phyloP scores from a whole-genome alignment of 2,113 vertebrate genomes.

The Tiliqua scincoides region DNA sequence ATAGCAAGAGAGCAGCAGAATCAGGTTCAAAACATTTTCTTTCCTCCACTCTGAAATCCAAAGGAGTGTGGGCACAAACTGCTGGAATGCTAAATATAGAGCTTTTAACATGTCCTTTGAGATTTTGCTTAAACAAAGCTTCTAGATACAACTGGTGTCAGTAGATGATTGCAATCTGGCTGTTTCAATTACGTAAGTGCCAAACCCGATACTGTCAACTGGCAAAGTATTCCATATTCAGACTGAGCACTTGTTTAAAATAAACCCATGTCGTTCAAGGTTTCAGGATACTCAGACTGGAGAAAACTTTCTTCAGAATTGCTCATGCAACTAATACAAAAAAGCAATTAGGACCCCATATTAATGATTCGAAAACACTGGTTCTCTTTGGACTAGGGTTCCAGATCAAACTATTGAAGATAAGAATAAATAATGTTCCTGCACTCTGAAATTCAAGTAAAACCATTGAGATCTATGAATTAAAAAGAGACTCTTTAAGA shows the following conservation, averaged over 20 bases:
- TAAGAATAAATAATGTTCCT: background rate
- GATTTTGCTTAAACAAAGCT: background rate
- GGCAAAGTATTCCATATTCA: conserved; percentile 53
- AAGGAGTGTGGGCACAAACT: background rate
- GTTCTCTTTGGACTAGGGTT: background rate
- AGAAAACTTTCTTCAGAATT: conserved; percentile 25
- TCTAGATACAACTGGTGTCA: background rate
- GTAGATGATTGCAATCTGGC: conserved; percentile 40
- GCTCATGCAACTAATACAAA: background rate
- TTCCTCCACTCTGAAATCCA: conserved; percentile 27
- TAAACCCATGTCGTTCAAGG: background rate
- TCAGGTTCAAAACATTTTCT: background rate
- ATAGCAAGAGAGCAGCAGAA: background rate
- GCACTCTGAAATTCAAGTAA: background rate
- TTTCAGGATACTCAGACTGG: conserved; percentile 12
- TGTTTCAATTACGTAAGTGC: conserved; percentile 30
- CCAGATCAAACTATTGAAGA: background rate
- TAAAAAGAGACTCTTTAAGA: background rate
- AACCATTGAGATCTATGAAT: background rate
- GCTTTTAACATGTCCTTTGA: background rate
- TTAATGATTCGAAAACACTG: conserved; percentile 7
- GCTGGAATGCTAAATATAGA: background rate
- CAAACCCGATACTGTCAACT: conserved; percentile 18
- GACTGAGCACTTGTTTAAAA: conserved; percentile 36
- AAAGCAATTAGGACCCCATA: background rate